These are phyloP conservation scores for Seira musarum DNA, from an alignment of 2,888 invertebrate genomes.

Conservation along the genomic window DNA sequence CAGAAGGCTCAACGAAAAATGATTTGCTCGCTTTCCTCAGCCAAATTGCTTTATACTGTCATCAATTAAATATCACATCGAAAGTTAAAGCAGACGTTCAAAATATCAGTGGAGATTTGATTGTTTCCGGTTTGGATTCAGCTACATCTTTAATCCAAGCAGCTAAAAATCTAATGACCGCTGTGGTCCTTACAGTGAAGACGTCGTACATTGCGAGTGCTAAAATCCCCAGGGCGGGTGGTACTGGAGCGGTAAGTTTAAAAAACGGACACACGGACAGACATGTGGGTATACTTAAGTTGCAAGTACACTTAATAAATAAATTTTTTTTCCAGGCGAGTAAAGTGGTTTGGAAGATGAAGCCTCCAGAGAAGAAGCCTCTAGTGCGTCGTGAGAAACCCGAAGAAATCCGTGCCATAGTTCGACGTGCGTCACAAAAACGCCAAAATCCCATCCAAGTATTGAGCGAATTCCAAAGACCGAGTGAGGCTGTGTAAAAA, in stretches of 20 bases:
- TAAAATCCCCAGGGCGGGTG: conserved; percentile 72
- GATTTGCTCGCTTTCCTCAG: conserved; percentile 77
- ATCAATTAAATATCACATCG: conserved; percentile 78
- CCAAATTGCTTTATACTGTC: conserved; percentile 77
- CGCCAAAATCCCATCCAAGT: conserved; percentile 59
- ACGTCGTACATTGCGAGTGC: conserved; percentile 78
- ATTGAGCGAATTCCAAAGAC: conserved; percentile 59
- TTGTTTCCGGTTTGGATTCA: conserved; percentile 77
- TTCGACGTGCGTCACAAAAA: conserved; percentile 59
- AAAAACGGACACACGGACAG: too few relatives aligned
- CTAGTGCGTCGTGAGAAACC: conserved; percentile 71
- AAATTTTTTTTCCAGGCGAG: conserved; percentile 15
- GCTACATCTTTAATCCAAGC: conserved; percentile 78
- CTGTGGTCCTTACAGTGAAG: conserved; percentile 77
- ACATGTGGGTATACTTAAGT: too few relatives aligned
- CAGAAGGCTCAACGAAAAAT: conserved; percentile 76
- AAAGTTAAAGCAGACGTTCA: conserved; percentile 79
- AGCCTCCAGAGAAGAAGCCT: conserved; percentile 78
- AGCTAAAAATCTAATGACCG: conserved; percentile 77
- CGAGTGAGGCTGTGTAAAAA: conserved; percentile 52
- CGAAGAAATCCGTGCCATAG: conserved; percentile 62
- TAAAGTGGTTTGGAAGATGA: conserved; percentile 72
- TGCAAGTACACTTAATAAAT: background rate
- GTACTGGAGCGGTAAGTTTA: conserved; percentile 30
- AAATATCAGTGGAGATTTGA: conserved; percentile 77